Evolutionary conservation across 2,113 vertebrate genomes (phyloP).

Genomic region (Catharus fuscescens): DNA sequence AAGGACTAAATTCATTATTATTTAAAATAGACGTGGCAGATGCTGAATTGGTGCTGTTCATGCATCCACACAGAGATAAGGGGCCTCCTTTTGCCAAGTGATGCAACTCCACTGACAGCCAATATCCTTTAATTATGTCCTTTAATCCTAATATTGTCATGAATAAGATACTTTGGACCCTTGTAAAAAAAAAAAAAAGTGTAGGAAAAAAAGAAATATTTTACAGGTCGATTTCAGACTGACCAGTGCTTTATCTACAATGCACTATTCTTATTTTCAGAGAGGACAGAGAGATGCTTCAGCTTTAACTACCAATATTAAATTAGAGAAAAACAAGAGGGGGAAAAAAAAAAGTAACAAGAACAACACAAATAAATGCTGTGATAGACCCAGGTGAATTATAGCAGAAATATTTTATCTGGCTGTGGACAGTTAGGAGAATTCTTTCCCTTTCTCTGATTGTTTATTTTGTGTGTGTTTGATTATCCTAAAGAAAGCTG

Average conservation of each 20-base stretch:
- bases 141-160: not conserved
- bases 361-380: not conserved
- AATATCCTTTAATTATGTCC: not conserved
- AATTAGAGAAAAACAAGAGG: not conserved
- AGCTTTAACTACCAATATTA: not conserved
- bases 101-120: not conserved
- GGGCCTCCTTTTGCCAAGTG: not conserved
- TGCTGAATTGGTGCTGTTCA: not conserved
- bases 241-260: not conserved
- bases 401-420: not conserved
- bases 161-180: not conserved
- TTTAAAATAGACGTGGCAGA: conserved; percentile 20
- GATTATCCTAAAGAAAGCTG: not conserved
- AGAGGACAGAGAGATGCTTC: not conserved
- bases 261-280: not conserved
- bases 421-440: not conserved
- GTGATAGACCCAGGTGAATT: not conserved
- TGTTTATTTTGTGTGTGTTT: not conserved
- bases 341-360: not conserved
- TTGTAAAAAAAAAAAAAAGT: not conserved
- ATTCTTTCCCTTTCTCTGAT: not conserved
- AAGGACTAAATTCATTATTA: conserved; percentile 13
- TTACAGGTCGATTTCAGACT: not conserved
- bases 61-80: not conserved
- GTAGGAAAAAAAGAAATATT: not conserved